Evolutionary conservation across 2,797 vertebrate species (phyloP).

Genomic region (Cynodonichthys magdalenae): DNA sequence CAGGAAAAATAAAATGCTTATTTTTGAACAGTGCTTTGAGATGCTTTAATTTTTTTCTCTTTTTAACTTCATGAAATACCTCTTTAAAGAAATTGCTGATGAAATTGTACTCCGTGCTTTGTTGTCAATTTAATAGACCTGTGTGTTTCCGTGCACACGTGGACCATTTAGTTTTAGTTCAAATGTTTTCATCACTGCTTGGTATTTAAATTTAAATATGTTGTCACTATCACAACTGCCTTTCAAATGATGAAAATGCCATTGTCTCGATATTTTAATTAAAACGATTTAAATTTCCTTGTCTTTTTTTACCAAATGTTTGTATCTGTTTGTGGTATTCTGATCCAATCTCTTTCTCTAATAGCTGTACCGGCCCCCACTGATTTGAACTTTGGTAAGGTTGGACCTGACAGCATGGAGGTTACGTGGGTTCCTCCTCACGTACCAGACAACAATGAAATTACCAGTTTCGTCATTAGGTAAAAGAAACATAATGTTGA

Average conservation of each 20-base stretch:
- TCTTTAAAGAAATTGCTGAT: slow-evolving; percentile 43
- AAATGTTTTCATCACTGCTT: slow-evolving; percentile 47
- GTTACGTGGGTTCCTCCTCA: slow-evolving; percentile 88
- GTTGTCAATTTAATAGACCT: slow-evolving; percentile 47
- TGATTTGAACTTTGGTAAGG: slow-evolving; percentile 86
- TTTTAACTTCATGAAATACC: slow-evolving; percentile 14
- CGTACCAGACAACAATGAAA: slow-evolving; percentile 83
- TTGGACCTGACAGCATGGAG: slow-evolving; percentile 86
- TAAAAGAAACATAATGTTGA: slow-evolving; percentile 49
- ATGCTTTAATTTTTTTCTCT: slow-evolving; percentile 11
- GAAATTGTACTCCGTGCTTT: slow-evolving; percentile 42
- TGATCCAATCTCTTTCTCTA: slow-evolving; percentile 17
- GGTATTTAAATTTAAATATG: slow-evolving; percentile 58
- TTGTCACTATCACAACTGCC: slow-evolving; percentile 9
- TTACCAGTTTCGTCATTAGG: slow-evolving; percentile 86
- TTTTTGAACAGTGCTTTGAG: neutral
- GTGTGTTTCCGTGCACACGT: slow-evolving; percentile 17
- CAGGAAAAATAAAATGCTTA: neutral
- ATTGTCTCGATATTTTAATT: slow-evolving; percentile 4
- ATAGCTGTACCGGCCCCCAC: slow-evolving; percentile 94
- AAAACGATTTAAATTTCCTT: neutral
- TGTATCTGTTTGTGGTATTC: neutral
- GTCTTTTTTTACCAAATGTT: neutral
- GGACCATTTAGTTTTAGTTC: slow-evolving; percentile 68
- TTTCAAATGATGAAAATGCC: neutral